Base-by-base conservation (phyloP, 2,113 vertebrate species). In the Gobius niger region DNA sequence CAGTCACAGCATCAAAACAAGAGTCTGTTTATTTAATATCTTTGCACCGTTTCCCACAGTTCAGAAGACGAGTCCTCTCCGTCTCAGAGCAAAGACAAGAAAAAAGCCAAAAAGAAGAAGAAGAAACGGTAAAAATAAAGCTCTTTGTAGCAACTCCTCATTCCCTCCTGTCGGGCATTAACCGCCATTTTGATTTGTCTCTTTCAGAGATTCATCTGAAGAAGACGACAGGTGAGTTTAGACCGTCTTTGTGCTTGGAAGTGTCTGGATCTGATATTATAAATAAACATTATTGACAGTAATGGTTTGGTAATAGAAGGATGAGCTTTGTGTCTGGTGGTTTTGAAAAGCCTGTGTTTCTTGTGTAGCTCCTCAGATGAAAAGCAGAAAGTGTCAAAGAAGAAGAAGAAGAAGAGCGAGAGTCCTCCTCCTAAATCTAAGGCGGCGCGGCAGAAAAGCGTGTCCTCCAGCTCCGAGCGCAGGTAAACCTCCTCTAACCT, bases 71-170 rank as follows among this genome's bases (percentile, higher is more conserved):
- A 95, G 85, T 91, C 85, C 1, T 95, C 95, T 51, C 86, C 92
- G 0, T 92, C 94, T 70, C 93, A 94, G 16, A 81, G 77, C 19
- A 92, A 91, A 77, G 91, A 90, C 69, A 96, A 95, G 84, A 96
- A 95, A 74, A 95, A 93, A 82, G 92, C 91, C 3, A 95, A 88
- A 40, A 90, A 94, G 80, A 96, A 95, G 85, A 96, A 95, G 72
- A 95, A 95, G 90, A 93, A 91, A 87, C 91, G 93, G 95, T 95
- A 88, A 7, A 6, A 7, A 1, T 6, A 40, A 16, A 0, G 11
- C 49, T n/a, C 7, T 12, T 24, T 44, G 0, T 7, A 8, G n/a
- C 6, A 4, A 12, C 8, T 2, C 1, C 34, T n/a, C 1, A 41
- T 4, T 14, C 56, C 13, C 2, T 13, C 34, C 13, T 1, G 4